Base-by-base conservation (phyloP, 2,113 vertebrate genomes). In the Silurus asotus region DNA sequence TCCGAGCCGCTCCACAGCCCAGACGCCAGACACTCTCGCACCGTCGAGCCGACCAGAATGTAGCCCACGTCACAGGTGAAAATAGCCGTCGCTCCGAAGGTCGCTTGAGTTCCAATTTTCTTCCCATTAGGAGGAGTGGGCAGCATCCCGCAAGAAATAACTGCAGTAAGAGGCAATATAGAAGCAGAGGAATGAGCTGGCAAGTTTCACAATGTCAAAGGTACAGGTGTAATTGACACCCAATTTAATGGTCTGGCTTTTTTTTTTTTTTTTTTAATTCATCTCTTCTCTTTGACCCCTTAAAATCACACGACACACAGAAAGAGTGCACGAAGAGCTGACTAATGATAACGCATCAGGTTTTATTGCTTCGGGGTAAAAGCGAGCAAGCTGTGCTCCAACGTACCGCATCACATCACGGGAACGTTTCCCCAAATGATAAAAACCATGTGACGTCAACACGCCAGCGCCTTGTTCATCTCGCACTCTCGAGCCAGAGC, bases 1-100 rank as follows among this genome's bases (percentile, higher is more conserved):
- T 98, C 97, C 15, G 89, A 94, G 89, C 97, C 97, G 53, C 97
- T 99, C 98, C 98, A 99, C 75, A 99, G 96, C 85, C 98, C 98
- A 0, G 97, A 98, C 11, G 97, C 96, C 55, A 99, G 95, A 88
- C 98, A 99, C 92, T 99, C 98, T 69, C 97, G 93, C 0, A 99
- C 98, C 0, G 94, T 93, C 28, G 98, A 97, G 17, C 97, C 97
- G 37, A 96, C 97, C 11, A 99, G 92, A 93, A 99, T 96, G 89
- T 96, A 98, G 80, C 98, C 98, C 0, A 93, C 92, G 80, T 97
- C 96, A 87, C 97, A 99, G 74, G 96, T 98, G 92, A 99, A 99
- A 92, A 99, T 99, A 90, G 97, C 97, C 58, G 98, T 97, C 7
- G 97, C 97, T 81, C 96, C 96, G 6, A 98, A 99, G 13, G 97